Base-by-base conservation (phyloP, 2,797 vertebrate genomes). In the Toxotes lorentzi region DNA sequence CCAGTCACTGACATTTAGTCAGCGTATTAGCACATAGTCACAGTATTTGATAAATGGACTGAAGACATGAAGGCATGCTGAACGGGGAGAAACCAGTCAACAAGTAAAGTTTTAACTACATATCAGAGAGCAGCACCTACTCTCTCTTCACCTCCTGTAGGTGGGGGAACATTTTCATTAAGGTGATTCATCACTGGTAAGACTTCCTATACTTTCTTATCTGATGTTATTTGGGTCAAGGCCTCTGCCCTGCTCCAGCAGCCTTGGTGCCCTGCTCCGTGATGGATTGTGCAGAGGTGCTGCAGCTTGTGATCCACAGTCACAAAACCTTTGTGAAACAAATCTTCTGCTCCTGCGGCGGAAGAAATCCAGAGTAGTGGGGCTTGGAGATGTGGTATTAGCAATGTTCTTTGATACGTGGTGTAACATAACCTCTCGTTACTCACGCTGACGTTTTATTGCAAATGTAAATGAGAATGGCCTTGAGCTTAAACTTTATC, bases 241-340 rank as follows among this genome's bases (percentile, higher is more conserved):
- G 70, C 79, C 84, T 72, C 69, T 71, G 79, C 68, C 68, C 82
- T 8, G 48, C 73, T 50, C 69, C 8, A 23, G 50, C 70, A 43
- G 71, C 65, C 60, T 35, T 16, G 0, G 21, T 54, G 79, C 45
- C 61, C 74, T 34, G 63, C 40, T 27, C 59, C 58, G 9, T 91
- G 91, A 92, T 88, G 80, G 88, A 92, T 91, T 7, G 54, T 11
- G 38, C 63, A 21, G 69, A 65, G 78, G 68, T 54, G 68, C 24
- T 32, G 72, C 48, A 61, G 19, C 63, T 23, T 64, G 27, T 56
- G 81, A 84, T 74, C 76, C 73, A 17, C 63, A 35, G 81, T 50
- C 35, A 73, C 75, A 27, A 58, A 58, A 35, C 41, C 73, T 61
- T 40, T 45, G 43, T 67, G 82, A 86, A 77, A 77, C 73, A 70